Base-by-base conservation (phyloP, 2,888 invertebrate genomes). In the Seira ritae region DNA sequence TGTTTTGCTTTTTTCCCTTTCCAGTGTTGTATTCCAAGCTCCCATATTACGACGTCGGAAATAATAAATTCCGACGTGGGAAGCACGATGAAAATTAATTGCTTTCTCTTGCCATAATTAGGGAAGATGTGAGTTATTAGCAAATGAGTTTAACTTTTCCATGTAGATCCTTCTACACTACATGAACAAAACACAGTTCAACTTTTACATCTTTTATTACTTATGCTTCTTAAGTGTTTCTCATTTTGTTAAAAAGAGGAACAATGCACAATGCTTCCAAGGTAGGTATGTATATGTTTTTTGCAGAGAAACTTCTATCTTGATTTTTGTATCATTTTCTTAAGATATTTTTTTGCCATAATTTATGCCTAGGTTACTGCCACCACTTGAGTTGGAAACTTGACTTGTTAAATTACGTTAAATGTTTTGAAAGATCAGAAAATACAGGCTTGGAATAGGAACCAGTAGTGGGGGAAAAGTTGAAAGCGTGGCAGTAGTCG, bases 61-160 rank as follows among this genome's bases (percentile, higher is more conserved):
- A 76, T 71, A 81, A 81, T 81, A 81, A 81, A 76, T 80, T 75
- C 69, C 62, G 80, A 80, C 70, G 75, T 76, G 71, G 66, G 70
- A 76, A 76, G 71, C 37, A 71, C 75, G 71, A 76, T 71, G 76
- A 81, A 75, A 81, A 81, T 81, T 81, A 81, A 81, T 81, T 76
- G 76, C 74, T 71, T 81, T 71, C 76, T 46, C 60, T 46, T 37
- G n/a, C 55, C 67, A 75, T 71, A 71, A 81, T 75, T 69, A 81
- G 75, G 71, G 70, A 71, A 71, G 69, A 81, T 65, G 75, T 50
- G 81, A 81, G 81, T 76, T 76, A 76, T 81, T 76, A 81, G 70
- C 31, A 81, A 81, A 81, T 76, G 76, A 81, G 76, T 76, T 81
- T 81, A 81, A 70, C 65, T 72, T 71, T 50, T 31, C 8, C 8